phyloP scores from a whole-genome alignment of 2,888 invertebrate genomes.

The Ramazzottius varieornatus region DNA sequence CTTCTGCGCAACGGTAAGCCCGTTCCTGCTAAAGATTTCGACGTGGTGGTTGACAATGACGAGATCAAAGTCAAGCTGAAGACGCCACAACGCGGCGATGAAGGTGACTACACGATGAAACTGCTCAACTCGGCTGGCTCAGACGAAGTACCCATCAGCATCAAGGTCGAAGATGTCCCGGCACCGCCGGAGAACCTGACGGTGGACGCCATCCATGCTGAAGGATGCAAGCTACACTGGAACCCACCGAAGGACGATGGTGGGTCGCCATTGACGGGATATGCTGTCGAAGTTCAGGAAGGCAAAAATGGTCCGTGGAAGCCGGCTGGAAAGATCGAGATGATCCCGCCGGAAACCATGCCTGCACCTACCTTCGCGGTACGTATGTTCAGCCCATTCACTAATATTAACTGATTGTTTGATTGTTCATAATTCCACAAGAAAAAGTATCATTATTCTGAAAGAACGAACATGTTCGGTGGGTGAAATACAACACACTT shows the following conservation, averaged over 20 bases:
- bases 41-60: slow-evolving; percentile 67
- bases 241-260: slow-evolving; percentile 64
- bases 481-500: too few species aligned
- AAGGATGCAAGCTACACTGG: slow-evolving; percentile 60
- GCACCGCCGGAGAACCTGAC: slow-evolving; percentile 49
- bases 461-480: too few species aligned
- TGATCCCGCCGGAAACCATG: too few species aligned
- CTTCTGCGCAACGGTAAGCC: slow-evolving; percentile 68
- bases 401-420: too few species aligned
- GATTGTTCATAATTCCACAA: too few species aligned
- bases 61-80: slow-evolving; percentile 68
- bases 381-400: too few species aligned
- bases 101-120: slow-evolving; percentile 69
- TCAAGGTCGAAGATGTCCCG: slow-evolving; percentile 41
- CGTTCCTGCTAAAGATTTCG: slow-evolving; percentile 58
- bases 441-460: too few species aligned
- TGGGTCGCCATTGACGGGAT: slow-evolving; percentile 55
- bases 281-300: slow-evolving; percentile 54
- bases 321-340: slow-evolving; percentile 20
- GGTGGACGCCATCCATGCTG: slow-evolving; percentile 59
- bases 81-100: slow-evolving; percentile 56
- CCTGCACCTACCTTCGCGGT: too few species aligned
- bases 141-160: slow-evolving; percentile 26
- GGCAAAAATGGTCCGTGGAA: slow-evolving; percentile 22
- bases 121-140: slow-evolving; percentile 67